A percentile compares a stretch with the other conserved stretches of the same genome.
Evolutionary conservation across 2,797 vertebrate genomes (phyloP).

Genomic region (Moxostoma hubbsi): DNA sequence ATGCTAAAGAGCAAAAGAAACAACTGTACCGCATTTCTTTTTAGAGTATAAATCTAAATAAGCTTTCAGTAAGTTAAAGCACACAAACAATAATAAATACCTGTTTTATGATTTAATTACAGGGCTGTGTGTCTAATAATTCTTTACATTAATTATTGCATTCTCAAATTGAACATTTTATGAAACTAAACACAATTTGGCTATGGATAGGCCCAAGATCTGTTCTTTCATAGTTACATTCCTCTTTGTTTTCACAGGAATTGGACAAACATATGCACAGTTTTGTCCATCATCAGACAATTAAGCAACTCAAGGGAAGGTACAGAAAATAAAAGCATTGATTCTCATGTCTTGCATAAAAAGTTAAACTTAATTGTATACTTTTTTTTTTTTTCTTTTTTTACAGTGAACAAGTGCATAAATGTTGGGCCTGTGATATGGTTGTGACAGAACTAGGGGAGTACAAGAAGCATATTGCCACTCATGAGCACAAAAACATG

Average conservation of each 20-base stretch:
- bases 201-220: background rate
- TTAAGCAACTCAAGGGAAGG: slow-evolving; percentile 65
- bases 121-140: background rate
- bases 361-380: background rate
- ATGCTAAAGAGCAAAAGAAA: background rate
- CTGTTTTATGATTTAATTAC: background rate
- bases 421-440: slow-evolving; percentile 67
- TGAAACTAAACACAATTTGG: background rate
- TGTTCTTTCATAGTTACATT: background rate
- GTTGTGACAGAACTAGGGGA: slow-evolving; percentile 41
- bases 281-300: slow-evolving; percentile 65
- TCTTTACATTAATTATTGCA: background rate
- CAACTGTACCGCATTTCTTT: too few species aligned
- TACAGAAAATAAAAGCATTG: slow-evolving; percentile 20
- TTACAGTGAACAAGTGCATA: slow-evolving; percentile 56
- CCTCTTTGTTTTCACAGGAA: slow-evolving; percentile 56
- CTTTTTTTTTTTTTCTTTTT: background rate
- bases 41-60: background rate
- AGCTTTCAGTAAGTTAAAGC: background rate
- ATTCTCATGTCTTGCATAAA: background rate
- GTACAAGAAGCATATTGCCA: slow-evolving; percentile 66
- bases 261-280: slow-evolving; percentile 64
- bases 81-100: background rate
- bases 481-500: slow-evolving; percentile 53
- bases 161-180: background rate